Evolutionary conservation across 2,797 vertebrate genomes (phyloP), one percentile per base, ranked within the genome.

Genomic region (Gymnoscopelus braueri): DNA sequence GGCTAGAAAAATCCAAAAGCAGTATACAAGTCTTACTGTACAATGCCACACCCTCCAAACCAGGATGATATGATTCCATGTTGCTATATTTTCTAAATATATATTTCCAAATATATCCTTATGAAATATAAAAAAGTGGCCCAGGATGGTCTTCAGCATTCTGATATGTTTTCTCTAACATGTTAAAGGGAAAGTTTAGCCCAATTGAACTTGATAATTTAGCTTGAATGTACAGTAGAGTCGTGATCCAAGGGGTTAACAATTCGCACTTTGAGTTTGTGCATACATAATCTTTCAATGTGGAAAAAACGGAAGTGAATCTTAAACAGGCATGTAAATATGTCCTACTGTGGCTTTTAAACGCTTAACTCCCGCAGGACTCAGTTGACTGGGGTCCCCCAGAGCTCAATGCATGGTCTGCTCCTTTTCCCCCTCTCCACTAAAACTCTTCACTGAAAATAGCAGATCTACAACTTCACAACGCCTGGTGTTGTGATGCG

Each of bases 121-220:
- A 26, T 75, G 75, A 81, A 80, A 85, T 89, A 88, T 70, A 87
- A 69, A 60, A 83, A 88, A 85, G 84, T 83, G 75, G 71, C 72
- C 75, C 67, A 69, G 77, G 74, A 78, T 78, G 67, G 68, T 82
- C 58, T 68, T 85, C 66, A 48, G 70, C 72, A 75, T 86, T 65
- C 65, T 79, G 86, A 91, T 89, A 87, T 89, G 84, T 91, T 48
- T 77, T 66, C 74, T 77, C 54, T 87, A 83, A 90, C 87, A 89
- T 87, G 84, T 88, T 87, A 88, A 88, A 84, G 82, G 65, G 72
- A 83, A 71, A 9, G 29, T 82, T 84, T 24, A 75, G 79, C 69
- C 76, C 79, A 72, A 83, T 84, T 82, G 62, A 63, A 47, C 23
- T 63, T 67, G n/a, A 69, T 63, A 63, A 2, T 60, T 77, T 64